Evolutionary conservation across 64 coral and sea anemone species (phyloP).

Genomic region (Cladopsammia gracilis): DNA sequence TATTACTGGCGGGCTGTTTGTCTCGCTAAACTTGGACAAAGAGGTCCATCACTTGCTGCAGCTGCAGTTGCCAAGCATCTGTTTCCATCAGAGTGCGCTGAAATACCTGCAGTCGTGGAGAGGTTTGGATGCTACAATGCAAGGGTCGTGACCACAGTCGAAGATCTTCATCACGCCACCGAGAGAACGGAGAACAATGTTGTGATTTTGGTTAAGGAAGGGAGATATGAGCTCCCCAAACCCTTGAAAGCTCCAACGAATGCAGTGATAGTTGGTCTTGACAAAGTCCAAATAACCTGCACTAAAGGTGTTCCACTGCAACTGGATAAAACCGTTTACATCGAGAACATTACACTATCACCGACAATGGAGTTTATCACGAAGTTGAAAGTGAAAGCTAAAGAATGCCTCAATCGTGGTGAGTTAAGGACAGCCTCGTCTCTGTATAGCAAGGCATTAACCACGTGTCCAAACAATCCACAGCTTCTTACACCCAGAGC

Average conservation of each 20-base stretch:
- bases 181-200: not conserved
- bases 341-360: conserved; percentile 3
- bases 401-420: too few species aligned
- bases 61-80: not conserved
- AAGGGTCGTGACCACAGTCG: not conserved
- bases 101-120: not conserved
- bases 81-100: not conserved
- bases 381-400: too few species aligned
- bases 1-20: not conserved
- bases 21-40: not conserved
- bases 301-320: not conserved
- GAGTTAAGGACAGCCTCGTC: not conserved
- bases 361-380: not conserved
- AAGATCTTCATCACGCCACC: not conserved
- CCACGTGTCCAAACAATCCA: not conserved
- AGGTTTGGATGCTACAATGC: not conserved
- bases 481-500: conserved; percentile 6
- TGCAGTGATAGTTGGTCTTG: not conserved
- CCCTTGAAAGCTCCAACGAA: not conserved
- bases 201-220: not conserved
- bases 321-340: not conserved
- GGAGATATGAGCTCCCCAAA: not conserved
- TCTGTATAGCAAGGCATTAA: not conserved
- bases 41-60: conserved; percentile 26
- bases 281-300: not conserved